These are phyloP conservation scores for Sakesphorus luctuosus DNA, from an alignment of 2,113 vertebrate species.

Conservation along the genomic window DNA sequence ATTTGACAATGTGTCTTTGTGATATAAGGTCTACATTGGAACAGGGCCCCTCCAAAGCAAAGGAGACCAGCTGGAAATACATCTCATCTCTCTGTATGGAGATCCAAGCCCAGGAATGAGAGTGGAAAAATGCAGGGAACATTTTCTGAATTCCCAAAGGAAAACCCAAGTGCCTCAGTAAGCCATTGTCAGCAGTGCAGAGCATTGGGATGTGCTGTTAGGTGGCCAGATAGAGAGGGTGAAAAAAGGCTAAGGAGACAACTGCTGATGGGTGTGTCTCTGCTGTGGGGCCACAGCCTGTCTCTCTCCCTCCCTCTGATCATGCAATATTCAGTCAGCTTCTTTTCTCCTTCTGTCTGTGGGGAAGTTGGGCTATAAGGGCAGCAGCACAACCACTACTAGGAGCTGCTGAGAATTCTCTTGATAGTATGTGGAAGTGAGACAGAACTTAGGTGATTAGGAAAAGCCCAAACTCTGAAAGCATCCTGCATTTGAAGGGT, in stretches of 20 bases:
- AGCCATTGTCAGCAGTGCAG: not conserved
- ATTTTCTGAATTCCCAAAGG: not conserved
- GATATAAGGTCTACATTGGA: not conserved
- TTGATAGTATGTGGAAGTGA: not conserved
- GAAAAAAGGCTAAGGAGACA: not conserved
- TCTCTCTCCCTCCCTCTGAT: not conserved
- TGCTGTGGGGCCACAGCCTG: not conserved
- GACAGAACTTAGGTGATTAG: not conserved
- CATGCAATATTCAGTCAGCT: conserved; percentile 24
- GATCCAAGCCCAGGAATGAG: not conserved
- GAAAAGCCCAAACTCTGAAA: conserved; percentile 31
- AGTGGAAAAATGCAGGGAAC: not conserved
- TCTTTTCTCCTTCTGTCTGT: not conserved
- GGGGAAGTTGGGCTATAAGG: not conserved
- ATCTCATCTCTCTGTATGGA: not conserved
- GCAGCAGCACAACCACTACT: not conserved
- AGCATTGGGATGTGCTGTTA: not conserved
- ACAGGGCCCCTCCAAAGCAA: not conserved
- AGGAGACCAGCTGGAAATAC: not conserved
- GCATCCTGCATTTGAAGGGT: not conserved
- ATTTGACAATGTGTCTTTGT: not conserved
- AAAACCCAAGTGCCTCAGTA: not conserved
- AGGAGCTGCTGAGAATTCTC: not conserved
- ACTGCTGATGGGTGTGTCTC: not conserved
- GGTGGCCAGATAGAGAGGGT: not conserved